Evolutionary conservation across 2,113 vertebrate genomes (phyloP).

Genomic region (Charadrius vociferus): DNA sequence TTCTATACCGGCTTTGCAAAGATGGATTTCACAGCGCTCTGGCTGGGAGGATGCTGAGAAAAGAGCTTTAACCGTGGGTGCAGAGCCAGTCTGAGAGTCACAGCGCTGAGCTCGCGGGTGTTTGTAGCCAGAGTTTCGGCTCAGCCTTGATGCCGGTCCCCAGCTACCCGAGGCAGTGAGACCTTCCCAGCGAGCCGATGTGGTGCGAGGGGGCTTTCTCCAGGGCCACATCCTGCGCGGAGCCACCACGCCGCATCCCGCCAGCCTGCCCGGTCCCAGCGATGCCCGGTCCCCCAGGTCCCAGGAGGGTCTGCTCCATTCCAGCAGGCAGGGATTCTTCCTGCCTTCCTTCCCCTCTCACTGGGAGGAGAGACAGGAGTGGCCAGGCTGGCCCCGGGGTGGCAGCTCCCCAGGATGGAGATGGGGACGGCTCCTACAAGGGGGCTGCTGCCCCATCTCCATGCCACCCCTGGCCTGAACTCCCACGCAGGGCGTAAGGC

Average conservation of each 20-base stretch:
- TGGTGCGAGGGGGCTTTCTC: fast-evolving
- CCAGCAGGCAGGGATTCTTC: background rate
- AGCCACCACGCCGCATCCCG: background rate
- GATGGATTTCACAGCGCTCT: background rate
- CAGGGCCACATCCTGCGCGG: no score
- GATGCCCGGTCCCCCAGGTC: background rate
- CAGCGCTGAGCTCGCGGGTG: background rate
- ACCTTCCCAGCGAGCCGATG: fast-evolving
- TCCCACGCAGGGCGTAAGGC: fast-evolving
- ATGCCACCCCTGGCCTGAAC: background rate
- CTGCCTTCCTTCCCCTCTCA: background rate
- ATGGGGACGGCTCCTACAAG: background rate
- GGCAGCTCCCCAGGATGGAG: fast-evolving
- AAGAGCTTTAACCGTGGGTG: background rate
- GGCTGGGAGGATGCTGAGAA: background rate
- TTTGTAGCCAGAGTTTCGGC: background rate
- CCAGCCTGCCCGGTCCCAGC: fast-evolving
- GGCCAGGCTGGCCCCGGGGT: background rate
- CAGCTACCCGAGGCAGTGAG: fast-evolving
- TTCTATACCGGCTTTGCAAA: background rate
- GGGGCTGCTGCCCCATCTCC: background rate
- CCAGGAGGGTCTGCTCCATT: fast-evolving
- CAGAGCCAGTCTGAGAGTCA: background rate
- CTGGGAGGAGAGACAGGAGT: background rate
- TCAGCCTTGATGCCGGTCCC: background rate